Conservation (phyloP, 2,797 vertebrate genomes). For the Pangasius sanitwongsei region DNA sequence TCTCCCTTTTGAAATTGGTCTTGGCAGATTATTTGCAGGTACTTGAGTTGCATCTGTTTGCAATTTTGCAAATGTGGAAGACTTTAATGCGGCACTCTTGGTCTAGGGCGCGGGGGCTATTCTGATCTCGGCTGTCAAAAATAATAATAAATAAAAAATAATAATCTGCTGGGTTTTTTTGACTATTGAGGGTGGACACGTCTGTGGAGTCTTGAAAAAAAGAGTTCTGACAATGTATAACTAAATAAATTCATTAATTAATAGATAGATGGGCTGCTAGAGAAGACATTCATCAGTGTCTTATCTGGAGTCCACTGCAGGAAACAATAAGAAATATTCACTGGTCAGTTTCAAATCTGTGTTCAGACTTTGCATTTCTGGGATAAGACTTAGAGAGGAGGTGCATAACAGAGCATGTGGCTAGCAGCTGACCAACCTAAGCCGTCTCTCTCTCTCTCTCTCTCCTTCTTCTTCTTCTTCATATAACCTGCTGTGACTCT, state of each 20-base stretch:
- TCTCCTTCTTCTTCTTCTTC: conserved; percentile 26
- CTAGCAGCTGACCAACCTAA: conserved; percentile 94
- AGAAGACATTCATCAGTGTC: not conserved
- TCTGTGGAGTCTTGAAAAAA: not conserved
- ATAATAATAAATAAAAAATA: conserved; percentile 21
- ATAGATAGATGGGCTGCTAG: not conserved
- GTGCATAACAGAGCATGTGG: conserved; percentile 82
- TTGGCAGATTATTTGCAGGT: conserved; percentile 99
- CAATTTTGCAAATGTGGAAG: conserved; percentile 99
- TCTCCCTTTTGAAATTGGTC: conserved; percentile 99
- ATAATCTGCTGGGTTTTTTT: not conserved
- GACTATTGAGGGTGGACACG: not conserved
- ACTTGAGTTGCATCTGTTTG: conserved; percentile 99
- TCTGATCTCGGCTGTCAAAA: conserved; percentile 93
- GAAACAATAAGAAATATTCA: not conserved
- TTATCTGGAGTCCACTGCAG: not conserved
- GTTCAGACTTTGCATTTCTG: conserved; percentile 11
- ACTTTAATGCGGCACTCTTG: conserved; percentile 91
- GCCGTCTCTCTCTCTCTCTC: conserved; percentile 62
- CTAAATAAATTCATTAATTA: not conserved
- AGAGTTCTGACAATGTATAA: not conserved
- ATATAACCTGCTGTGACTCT: conserved; percentile 81
- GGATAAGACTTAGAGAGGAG: conserved; percentile 26
- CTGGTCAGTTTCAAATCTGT: conserved; percentile 17
- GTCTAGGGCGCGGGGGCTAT: conserved; percentile 81